Evolutionary conservation across 2,888 invertebrate species (phyloP), one percentile per base, ranked within the genome.

Genomic region (Eilema depressum): DNA sequence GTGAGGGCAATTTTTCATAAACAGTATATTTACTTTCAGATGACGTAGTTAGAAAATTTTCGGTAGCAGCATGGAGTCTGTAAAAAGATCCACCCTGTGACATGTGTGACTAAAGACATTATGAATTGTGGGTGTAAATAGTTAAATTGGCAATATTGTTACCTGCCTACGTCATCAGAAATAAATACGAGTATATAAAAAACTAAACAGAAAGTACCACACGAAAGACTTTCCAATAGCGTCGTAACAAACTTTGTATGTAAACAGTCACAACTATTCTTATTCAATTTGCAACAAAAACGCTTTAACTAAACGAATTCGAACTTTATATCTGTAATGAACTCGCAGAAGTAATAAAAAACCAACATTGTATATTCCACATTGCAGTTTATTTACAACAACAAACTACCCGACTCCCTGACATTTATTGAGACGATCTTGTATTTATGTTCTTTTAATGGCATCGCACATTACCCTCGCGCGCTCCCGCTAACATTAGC

Each of bases 401-500:
- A 83, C 86, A 83, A 85, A 85, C 85, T 83, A 85, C 83, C 79
- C 68, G 78, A 70, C 72, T 66, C 66, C 75, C 75, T 82, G 76
- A 80, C 79, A 71, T 93, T 94, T 93, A 93, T 92, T 90, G 91
- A 91, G 89, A 90, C 90, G 90, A 91, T 91, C 87, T 89, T 88
- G 89, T 93, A 94, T 94, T 95, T 95, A 93, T 94, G 92, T 90
- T 81, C 87, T 93, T 93, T 94, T 95, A 95, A 94, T 94, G 95
- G 92, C 87, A 75, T 85, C 80, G 89, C 90, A 92, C 94, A 94
- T 95, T 95, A 95, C 91, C 86, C 83, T 82, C 76, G 77, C 71
- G 75, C 84, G 83, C 77, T 75, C 77, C 71, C 78, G 83, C 75
- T 82, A 81, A 83, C 83, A 79, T 81, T 82, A 82, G 78, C 81